These are phyloP conservation scores for Tachysurus vachellii DNA, from an alignment of 2,113 vertebrate species.

Conservation along the genomic window DNA sequence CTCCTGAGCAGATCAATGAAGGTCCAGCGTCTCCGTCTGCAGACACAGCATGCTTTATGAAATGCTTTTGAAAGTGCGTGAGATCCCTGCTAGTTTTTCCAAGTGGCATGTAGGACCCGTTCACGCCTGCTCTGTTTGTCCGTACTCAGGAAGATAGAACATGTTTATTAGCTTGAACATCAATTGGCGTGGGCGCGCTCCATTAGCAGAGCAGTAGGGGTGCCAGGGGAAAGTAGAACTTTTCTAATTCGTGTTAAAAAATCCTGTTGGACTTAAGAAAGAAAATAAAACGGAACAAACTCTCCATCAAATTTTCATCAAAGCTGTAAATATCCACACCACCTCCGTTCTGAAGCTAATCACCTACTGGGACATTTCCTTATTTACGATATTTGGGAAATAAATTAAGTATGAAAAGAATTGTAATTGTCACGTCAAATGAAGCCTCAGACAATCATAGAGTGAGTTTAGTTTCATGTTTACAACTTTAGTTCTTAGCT, in stretches of 20 bases:
- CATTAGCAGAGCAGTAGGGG: constrained; percentile 27
- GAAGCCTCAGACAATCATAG: neutral
- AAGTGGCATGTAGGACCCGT: constrained; percentile 53
- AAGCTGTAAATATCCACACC: neutral
- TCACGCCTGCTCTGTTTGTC: constrained; percentile 44
- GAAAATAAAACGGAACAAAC: neutral
- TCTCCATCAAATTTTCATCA: neutral
- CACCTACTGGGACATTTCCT: neutral
- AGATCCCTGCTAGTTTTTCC: constrained; percentile 56
- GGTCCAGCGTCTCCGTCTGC: constrained; percentile 58
- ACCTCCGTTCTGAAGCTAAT: neutral
- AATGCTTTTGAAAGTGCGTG: constrained; percentile 63
- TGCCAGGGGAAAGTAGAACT: neutral
- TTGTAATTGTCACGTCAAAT: neutral
- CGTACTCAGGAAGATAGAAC: constrained; percentile 53
- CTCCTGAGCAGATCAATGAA: constrained; percentile 69
- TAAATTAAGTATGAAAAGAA: neutral
- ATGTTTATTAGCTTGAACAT: constrained; percentile 48
- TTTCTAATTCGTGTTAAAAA: neutral
- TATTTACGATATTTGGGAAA: neutral
- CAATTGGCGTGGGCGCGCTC: constrained; percentile 9
- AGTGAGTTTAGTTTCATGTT: neutral
- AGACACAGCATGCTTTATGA: constrained; percentile 67
- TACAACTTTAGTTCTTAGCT: neutral
- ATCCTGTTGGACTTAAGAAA: neutral